Evolutionary conservation across 2,888 invertebrate genomes (phyloP).

Genomic region (Oasisia sp.): DNA sequence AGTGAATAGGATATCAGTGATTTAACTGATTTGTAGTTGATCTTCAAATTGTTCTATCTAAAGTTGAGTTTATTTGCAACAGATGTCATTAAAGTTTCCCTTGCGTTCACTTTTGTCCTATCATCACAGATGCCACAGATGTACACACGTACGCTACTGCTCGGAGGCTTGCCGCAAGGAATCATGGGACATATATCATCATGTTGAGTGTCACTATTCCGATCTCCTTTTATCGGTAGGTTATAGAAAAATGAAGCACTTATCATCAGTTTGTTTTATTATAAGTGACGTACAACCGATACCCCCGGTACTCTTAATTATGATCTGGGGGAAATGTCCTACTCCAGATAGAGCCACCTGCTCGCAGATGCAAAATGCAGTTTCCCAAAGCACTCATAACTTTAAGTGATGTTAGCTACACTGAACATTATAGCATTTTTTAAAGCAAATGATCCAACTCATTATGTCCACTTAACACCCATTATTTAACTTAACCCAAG

Average conservation of each 20-base stretch:
- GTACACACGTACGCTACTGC: constrained; percentile 54
- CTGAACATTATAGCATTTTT: too few species aligned
- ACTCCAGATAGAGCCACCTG: too few species aligned
- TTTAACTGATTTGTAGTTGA: too few species aligned
- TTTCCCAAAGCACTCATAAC: too few species aligned
- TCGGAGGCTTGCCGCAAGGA: constrained; percentile 44
- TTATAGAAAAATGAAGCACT: constrained; percentile 18
- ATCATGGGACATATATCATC: constrained; percentile 54
- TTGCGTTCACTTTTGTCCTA: not conserved
- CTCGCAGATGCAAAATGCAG: too few species aligned
- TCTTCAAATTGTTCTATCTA: too few species aligned
- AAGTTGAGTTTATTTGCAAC: not conserved
- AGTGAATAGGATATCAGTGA: not conserved
- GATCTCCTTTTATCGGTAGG: constrained; percentile 58
- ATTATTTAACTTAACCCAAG: too few species aligned
- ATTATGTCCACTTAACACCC: too few species aligned
- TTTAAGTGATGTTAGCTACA: too few species aligned
- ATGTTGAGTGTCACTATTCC: constrained; percentile 54
- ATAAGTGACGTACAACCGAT: not conserved
- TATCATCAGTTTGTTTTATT: constrained; percentile 18
- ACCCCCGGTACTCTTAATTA: too few species aligned
- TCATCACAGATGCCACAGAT: constrained; percentile 45
- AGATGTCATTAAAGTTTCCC: not conserved
- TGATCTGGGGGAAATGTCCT: too few species aligned
- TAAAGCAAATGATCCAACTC: too few species aligned